phyloP scores from a whole-genome alignment of 2,113 vertebrate species.

The Corythornis vintsioides region DNA sequence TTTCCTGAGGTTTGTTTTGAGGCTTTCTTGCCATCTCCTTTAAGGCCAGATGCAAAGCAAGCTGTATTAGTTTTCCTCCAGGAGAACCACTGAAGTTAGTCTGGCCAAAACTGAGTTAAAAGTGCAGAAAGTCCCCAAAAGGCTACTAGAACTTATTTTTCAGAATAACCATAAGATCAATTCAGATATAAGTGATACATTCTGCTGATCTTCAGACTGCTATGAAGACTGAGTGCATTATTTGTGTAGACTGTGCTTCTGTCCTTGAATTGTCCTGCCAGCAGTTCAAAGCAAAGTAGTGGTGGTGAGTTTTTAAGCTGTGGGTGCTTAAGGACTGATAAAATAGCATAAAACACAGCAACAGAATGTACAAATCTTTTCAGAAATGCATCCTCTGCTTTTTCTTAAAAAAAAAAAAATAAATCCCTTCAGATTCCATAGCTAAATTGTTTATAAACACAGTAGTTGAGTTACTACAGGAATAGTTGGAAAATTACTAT shows the following conservation, averaged over 20 bases:
- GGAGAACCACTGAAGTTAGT: not conserved
- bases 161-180: not conserved
- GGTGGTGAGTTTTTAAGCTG: not conserved
- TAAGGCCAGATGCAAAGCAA: not conserved
- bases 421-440: not conserved
- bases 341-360: not conserved
- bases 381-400: not conserved
- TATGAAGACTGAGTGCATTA: not conserved
- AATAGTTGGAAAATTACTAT: conserved; percentile 50
- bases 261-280: not conserved
- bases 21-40: not conserved
- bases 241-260: not conserved
- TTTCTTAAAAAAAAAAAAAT: not conserved
- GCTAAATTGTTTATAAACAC: not conserved
- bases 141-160: not conserved
- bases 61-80: not conserved
- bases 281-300: not conserved
- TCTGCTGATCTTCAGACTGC: not conserved
- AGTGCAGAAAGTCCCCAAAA: not conserved
- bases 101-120: not conserved
- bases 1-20: not conserved
- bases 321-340: not conserved
- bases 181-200: not conserved
- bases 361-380: not conserved
- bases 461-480: not conserved